A percentile compares a stretch with the other conserved stretches of the same genome.
Evolutionary conservation across 2,888 invertebrate genomes (phyloP).

Genomic region (Gryllus longicercus): DNA sequence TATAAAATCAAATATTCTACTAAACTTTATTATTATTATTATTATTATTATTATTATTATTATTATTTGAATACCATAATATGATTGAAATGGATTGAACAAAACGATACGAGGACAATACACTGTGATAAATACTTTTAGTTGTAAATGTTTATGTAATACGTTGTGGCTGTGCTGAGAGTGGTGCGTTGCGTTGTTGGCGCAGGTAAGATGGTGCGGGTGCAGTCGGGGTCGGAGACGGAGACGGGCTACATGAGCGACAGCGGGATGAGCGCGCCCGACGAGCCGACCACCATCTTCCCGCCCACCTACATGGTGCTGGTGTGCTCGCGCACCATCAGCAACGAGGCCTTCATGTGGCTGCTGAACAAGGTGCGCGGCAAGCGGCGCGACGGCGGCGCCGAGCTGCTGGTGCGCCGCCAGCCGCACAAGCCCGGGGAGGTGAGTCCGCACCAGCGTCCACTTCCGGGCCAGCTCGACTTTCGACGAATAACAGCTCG

Average conservation of each 20-base stretch:
- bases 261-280: constrained; percentile 12
- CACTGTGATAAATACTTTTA: too few species aligned
- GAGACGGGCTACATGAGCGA: neutral
- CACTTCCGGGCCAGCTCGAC: too few species aligned
- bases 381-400: constrained; percentile 54
- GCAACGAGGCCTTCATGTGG: constrained; percentile 53
- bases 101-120: too few species aligned
- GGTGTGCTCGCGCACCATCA: constrained; percentile 49
- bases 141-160: too few species aligned
- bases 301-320: constrained; percentile 53
- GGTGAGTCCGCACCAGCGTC: constrained; percentile 37
- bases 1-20: too few species aligned
- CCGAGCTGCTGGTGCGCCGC: constrained; percentile 54
- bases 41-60: constrained; percentile 6
- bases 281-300: constrained; percentile 39
- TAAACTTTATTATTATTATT: neutral
- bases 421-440: constrained; percentile 46
- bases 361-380: constrained; percentile 54
- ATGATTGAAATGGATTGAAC: too few species aligned
- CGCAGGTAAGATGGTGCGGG: neutral
- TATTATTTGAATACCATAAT: too few species aligned
- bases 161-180: too few species aligned
- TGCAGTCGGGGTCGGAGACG: neutral
- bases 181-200: neutral
- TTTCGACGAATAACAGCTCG: too few species aligned